A percentile compares a stretch with the other conserved stretches of the same genome.
phyloP scores from a whole-genome alignment of 2,888 invertebrate genomes.

The Catocala fraxini region DNA sequence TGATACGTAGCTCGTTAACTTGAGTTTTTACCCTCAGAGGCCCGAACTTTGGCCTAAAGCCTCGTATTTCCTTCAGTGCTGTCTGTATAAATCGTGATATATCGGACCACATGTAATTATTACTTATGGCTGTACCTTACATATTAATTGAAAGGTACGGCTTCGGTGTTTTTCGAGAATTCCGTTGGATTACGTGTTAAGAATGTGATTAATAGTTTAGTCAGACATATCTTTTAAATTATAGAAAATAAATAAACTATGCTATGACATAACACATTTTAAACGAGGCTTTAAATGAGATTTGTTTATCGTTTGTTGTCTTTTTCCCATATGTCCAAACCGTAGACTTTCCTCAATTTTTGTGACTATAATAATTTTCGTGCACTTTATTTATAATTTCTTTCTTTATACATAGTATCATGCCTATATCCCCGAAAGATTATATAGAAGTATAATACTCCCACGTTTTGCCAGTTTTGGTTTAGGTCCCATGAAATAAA shows the following conservation, averaged over 20 bases:
- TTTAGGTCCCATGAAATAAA: no score
- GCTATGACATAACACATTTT: no score
- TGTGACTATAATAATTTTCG: no score
- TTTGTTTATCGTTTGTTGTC: accelerated
- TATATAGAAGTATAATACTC: no score
- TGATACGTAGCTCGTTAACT: constrained; percentile 48
- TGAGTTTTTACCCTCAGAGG: constrained; percentile 44
- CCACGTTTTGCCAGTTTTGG: no score
- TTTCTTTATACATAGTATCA: no score
- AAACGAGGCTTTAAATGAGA: no score
- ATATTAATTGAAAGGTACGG: constrained; percentile 50
- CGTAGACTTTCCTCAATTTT: no score
- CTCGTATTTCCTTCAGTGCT: constrained; percentile 54
- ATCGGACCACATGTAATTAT: constrained; percentile 49
- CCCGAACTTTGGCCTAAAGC: constrained; percentile 45
- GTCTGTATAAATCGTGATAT: constrained; percentile 52
- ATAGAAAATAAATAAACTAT: no score
- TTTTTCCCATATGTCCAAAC: no score
- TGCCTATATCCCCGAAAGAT: no score
- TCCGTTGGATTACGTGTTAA: constrained; percentile 15
- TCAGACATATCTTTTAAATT: not conserved
- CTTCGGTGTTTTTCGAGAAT: constrained; percentile 25
- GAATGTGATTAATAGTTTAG: constrained; percentile 1
- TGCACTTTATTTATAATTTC: no score
- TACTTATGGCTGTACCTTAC: constrained; percentile 42